Evolutionary conservation across 2,888 invertebrate genomes (phyloP).

Genomic region (Nephrotoma appendiculata): DNA sequence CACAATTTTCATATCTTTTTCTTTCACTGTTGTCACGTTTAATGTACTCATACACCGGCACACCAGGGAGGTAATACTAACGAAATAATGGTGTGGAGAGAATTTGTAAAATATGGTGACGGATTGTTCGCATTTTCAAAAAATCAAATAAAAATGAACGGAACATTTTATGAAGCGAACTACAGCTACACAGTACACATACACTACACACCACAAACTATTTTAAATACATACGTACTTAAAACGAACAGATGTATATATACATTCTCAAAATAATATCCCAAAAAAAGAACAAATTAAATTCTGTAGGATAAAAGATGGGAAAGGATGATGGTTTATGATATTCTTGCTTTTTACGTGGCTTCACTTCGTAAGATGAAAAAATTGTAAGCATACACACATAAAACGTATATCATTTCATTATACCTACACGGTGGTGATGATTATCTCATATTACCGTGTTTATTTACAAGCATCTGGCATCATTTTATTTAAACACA

Average conservation of each 20-base stretch:
- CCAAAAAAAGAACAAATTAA: not conserved
- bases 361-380: not conserved
- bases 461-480: not conserved
- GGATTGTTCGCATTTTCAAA: conserved; percentile 4
- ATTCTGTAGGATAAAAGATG: not conserved
- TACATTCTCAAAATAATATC: not conserved
- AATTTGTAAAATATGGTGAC: conserved; percentile 1
- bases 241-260: not conserved
- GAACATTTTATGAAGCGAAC: not conserved
- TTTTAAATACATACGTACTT: not conserved
- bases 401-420: not conserved
- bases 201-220: not conserved
- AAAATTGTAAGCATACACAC: not conserved
- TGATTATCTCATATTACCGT: not conserved
- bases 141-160: conserved; percentile 1
- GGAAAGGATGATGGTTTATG: not conserved
- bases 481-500: not conserved
- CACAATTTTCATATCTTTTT: not conserved
- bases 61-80: not conserved
- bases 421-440: not conserved
- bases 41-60: conserved; percentile 3
- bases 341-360: not conserved
- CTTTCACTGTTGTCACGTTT: not conserved
- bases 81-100: not conserved
- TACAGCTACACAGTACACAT: not conserved